These are phyloP conservation scores for Papilio protenor DNA, from an alignment of 2,888 invertebrate species.

Conservation along the genomic window DNA sequence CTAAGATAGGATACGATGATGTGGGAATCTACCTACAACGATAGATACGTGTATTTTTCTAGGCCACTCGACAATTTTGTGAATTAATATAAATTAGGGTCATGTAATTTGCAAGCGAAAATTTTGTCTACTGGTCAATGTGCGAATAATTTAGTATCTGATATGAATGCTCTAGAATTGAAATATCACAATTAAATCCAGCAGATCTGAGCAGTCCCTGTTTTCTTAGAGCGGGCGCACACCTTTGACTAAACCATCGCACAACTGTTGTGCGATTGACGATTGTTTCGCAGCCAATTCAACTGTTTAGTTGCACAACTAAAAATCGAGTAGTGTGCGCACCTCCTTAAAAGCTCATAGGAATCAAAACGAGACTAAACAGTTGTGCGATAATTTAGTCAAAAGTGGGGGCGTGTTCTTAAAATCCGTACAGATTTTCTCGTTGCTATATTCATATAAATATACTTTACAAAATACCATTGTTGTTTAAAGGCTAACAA, in stretches of 20 bases:
- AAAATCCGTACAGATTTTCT: neutral
- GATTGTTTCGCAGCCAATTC: no score
- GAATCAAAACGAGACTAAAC: no score
- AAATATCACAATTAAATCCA: neutral
- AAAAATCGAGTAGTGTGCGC: no score
- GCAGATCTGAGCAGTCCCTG: neutral
- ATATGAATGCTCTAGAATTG: neutral
- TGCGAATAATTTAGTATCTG: constrained; percentile 1
- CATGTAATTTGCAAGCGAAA: constrained; percentile 23
- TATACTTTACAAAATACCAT: neutral
- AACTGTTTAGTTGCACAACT: no score
- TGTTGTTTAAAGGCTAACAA: neutral
- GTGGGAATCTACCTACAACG: constrained; percentile 50
- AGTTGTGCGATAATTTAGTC: no score
- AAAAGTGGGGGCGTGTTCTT: no score
- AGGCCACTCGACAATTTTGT: constrained; percentile 53
- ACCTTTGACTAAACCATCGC: no score
- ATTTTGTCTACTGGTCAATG: constrained; percentile 15
- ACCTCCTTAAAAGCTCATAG: no score
- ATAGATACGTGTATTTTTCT: constrained; percentile 48
- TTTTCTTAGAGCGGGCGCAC: no score
- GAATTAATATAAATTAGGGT: constrained; percentile 51
- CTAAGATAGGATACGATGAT: constrained; percentile 49
- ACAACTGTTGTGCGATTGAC: no score
- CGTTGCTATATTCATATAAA: neutral